Conservation (phyloP, 2,888 invertebrate genomes). For the Aleiodes testaceus region DNA sequence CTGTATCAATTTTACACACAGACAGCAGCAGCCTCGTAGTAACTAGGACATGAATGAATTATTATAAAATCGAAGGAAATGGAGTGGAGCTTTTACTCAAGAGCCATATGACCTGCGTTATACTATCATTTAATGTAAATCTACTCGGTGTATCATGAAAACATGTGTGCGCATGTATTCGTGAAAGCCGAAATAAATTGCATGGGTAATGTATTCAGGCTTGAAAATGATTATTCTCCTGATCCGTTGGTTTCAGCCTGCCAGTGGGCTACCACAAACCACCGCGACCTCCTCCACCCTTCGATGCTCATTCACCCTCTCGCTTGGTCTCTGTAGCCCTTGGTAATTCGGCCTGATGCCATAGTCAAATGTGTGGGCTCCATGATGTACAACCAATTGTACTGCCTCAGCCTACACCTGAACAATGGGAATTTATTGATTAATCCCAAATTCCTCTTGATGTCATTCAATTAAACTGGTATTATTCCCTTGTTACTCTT, state of each 20-base stretch:
- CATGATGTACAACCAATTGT: constrained; percentile 45
- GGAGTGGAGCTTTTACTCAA: not conserved
- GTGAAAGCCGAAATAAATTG: constrained; percentile 67
- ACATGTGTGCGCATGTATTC: constrained; percentile 62
- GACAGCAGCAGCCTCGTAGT: too few relatives aligned
- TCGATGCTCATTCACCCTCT: constrained; percentile 23
- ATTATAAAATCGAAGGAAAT: too few relatives aligned
- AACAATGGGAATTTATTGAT: constrained; percentile 19
- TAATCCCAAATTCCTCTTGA: constrained; percentile 1
- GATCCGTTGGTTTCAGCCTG: constrained; percentile 53
- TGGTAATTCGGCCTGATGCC: constrained; percentile 30
- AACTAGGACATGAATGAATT: too few relatives aligned
- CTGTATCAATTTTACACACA: not conserved
- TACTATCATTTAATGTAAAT: constrained; percentile 20
- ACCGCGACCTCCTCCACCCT: constrained; percentile 33
- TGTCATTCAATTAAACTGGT: constrained; percentile 29
- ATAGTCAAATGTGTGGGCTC: constrained; percentile 28
- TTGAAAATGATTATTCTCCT: constrained; percentile 69
- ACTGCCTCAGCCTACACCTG: constrained; percentile 20
- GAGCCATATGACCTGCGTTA: not conserved
- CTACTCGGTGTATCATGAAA: constrained; percentile 63
- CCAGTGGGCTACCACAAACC: constrained; percentile 33
- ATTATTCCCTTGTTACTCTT: not conserved
- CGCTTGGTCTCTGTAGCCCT: constrained; percentile 30
- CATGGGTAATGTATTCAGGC: constrained; percentile 69